Evolutionary conservation across 2,797 vertebrate genomes (phyloP).

Genomic region (Gorsachius magnificus): DNA sequence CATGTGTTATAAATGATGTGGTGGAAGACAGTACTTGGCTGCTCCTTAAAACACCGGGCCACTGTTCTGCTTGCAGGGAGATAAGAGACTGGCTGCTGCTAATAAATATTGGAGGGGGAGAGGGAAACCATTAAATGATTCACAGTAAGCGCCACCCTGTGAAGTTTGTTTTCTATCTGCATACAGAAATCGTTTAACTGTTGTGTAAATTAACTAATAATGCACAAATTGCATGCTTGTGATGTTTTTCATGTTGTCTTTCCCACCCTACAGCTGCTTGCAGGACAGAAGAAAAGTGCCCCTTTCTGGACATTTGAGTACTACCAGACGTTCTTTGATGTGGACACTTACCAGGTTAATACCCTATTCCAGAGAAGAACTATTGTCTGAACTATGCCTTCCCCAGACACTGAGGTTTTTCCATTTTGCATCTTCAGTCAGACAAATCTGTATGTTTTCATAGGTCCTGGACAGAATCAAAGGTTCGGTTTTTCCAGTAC

Average conservation of each 20-base stretch:
- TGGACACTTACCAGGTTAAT: constrained; percentile 90
- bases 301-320: constrained; percentile 98
- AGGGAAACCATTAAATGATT: neutral
- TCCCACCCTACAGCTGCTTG: constrained; percentile 82
- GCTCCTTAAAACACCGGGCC: neutral
- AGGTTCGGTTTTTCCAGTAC: constrained; percentile 91
- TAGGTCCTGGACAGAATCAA: constrained; percentile 94
- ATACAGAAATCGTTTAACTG: neutral
- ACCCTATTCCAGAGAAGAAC: neutral
- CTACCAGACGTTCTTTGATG: constrained; percentile 94
- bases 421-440: neutral
- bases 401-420: neutral
- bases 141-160: neutral
- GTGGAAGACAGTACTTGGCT: neutral
- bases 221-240: neutral
- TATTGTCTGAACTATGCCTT: neutral
- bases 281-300: constrained; percentile 87
- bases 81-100: neutral
- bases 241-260: neutral
- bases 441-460: constrained; percentile 2
- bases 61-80: neutral
- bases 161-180: neutral
- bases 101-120: neutral
- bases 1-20: neutral
- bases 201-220: neutral